Evolutionary conservation across 2,888 invertebrate species (phyloP).

Genomic region (Stenchaetothrips biformis): DNA sequence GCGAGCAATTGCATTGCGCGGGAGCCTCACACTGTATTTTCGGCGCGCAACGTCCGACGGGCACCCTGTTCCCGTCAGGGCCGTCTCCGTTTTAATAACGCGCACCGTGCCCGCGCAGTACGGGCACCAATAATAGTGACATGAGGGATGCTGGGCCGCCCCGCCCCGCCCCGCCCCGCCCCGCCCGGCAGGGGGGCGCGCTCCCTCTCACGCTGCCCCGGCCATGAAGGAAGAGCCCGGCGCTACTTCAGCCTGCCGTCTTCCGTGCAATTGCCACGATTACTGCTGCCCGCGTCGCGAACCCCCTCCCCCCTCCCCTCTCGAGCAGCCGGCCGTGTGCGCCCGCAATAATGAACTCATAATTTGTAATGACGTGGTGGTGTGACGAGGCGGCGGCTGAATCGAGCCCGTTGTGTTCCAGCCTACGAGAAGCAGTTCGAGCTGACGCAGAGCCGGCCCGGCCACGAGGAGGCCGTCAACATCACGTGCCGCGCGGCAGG

Average conservation of each 20-base stretch:
- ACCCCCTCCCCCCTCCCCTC: background rate
- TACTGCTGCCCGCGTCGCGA: background rate
- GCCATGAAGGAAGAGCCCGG: too few species aligned
- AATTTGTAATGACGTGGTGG: background rate
- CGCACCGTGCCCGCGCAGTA: too few species aligned
- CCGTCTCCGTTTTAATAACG: too few species aligned
- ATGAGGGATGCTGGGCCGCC: too few species aligned
- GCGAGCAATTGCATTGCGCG: too few species aligned
- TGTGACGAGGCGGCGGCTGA: background rate
- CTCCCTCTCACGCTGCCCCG: too few species aligned
- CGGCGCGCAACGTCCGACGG: too few species aligned
- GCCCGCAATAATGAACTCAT: slow-evolving; percentile 5
- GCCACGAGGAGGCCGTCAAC: slow-evolving; percentile 36
- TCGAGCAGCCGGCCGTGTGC: background rate
- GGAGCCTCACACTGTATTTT: too few species aligned
- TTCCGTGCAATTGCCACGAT: slow-evolving; percentile 17
- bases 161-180: background rate
- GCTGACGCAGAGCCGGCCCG: slow-evolving; percentile 36
- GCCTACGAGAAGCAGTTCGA: slow-evolving; percentile 38
- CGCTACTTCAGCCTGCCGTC: too few species aligned
- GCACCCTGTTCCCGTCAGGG: too few species aligned
- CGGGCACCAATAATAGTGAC: too few species aligned
- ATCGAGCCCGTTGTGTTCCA: slow-evolving; percentile 31
- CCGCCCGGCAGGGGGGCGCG: background rate
- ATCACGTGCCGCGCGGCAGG: slow-evolving; percentile 38